phyloP scores from a whole-genome alignment of 1,140 invertebrate genomes.

The Rhopalosiphum maidis region DNA sequence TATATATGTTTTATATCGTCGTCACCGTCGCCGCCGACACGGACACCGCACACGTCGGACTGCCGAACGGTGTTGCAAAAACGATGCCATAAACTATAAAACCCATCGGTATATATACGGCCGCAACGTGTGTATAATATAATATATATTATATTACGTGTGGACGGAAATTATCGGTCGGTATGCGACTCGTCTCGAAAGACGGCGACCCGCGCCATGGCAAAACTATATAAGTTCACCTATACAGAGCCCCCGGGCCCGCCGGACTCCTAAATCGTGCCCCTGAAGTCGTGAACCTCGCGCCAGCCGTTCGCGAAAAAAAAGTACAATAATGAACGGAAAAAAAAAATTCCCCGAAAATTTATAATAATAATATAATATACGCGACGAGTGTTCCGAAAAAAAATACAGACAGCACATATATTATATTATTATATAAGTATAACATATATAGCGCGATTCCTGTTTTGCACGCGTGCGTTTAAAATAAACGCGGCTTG shows the following conservation, averaged over 20 bases:
- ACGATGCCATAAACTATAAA: slow-evolving; percentile 15
- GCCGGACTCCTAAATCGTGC: slow-evolving; percentile 56
- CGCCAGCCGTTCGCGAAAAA: slow-evolving; percentile 51
- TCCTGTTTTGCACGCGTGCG: slow-evolving; percentile 6
- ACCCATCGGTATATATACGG: background rate
- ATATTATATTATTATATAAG: background rate
- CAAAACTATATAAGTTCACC: slow-evolving; percentile 46
- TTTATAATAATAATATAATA: slow-evolving; percentile 1
- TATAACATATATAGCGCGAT: background rate
- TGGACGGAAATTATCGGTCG: slow-evolving; percentile 29
- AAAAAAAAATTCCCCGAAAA: slow-evolving; percentile 44
- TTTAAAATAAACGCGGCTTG: background rate
- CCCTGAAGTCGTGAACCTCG: slow-evolving; percentile 57
- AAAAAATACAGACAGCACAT: background rate
- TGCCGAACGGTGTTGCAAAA: background rate
- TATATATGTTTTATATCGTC: too few species aligned
- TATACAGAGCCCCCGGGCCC: slow-evolving; percentile 56
- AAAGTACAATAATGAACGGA: slow-evolving; percentile 12
- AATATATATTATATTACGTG: slow-evolving; percentile 6
- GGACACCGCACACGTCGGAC: background rate
- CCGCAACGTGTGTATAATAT: background rate
- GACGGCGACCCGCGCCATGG: slow-evolving; percentile 12
- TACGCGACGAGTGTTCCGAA: background rate
- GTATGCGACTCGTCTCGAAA: slow-evolving; percentile 47
- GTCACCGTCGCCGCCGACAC: background rate